Conservation (phyloP, 2,888 invertebrate species). For the Eupithecia pulchellata region DNA sequence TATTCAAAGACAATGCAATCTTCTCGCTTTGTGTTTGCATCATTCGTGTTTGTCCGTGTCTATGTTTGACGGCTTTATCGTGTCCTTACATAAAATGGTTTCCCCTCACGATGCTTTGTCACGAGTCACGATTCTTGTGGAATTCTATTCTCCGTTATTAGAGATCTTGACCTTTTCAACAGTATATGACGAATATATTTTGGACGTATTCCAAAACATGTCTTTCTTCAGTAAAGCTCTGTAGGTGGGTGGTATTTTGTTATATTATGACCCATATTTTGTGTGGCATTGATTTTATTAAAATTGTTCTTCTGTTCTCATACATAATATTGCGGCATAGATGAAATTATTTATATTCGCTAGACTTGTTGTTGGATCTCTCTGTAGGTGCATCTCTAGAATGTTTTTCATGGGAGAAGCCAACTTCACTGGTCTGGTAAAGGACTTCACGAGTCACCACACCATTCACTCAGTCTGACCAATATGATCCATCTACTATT, state of each 20-base stretch:
- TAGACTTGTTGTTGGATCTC: background rate
- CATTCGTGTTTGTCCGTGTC: conserved; percentile 15
- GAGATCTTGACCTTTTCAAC: conserved; percentile 36
- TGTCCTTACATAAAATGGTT: conserved; percentile 19
- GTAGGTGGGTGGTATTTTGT: background rate
- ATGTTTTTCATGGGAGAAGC: background rate
- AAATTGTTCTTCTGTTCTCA: background rate
- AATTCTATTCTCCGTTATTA: conserved; percentile 23
- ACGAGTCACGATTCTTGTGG: conserved; percentile 22
- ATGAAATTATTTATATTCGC: background rate
- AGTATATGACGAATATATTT: conserved; percentile 26
- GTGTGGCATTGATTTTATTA: background rate
- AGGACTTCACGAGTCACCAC: background rate
- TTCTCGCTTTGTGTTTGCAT: conserved; percentile 29
- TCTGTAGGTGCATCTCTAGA: background rate
- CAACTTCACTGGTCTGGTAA: background rate
- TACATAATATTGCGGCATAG: background rate
- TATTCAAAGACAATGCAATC: conserved; percentile 34
- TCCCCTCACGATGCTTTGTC: conserved; percentile 25
- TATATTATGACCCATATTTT: conserved; percentile 1
- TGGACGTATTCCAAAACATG: conserved; percentile 32
- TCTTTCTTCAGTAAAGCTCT: background rate
- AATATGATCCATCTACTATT: background rate
- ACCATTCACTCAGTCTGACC: background rate
- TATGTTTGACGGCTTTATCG: conserved; percentile 26